A percentile compares a stretch with the other conserved stretches of the same genome.
These are phyloP conservation scores for Sebastes hubbsi DNA, from an alignment of 2,797 vertebrate species.

Conservation along the genomic window DNA sequence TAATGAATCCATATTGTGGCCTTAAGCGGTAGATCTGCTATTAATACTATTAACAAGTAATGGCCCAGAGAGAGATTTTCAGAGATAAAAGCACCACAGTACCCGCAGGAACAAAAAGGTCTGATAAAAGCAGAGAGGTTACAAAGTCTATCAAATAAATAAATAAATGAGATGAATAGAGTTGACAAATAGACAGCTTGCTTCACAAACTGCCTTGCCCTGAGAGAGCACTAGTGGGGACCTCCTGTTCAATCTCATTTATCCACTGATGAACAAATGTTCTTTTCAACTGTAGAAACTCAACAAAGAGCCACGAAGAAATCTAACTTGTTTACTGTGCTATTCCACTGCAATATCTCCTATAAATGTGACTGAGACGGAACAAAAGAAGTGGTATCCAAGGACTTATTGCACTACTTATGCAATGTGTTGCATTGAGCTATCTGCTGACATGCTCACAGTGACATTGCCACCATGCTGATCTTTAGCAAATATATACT, in stretches of 20 bases:
- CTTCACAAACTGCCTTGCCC: constrained; percentile 6
- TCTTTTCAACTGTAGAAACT: not conserved
- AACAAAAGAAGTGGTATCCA: not conserved
- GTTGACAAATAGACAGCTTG: constrained; percentile 13
- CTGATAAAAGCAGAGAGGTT: constrained; percentile 37
- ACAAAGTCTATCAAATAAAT: constrained; percentile 6
- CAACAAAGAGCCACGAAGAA: not conserved
- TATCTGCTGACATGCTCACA: not conserved
- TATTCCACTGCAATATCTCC: not conserved
- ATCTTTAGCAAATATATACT: not conserved
- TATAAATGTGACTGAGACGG: not conserved
- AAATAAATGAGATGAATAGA: constrained; percentile 21
- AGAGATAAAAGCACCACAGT: constrained; percentile 46
- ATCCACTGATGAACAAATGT: not conserved
- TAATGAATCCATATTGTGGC: constrained; percentile 73
- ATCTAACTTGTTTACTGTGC: not conserved
- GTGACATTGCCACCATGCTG: not conserved
- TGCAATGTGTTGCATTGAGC: not conserved
- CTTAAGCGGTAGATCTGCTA: constrained; percentile 65
- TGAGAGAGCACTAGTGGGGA: not conserved
- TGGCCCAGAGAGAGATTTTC: constrained; percentile 54
- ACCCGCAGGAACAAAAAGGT: constrained; percentile 42
- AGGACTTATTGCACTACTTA: too few relatives aligned
- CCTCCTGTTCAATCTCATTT: constrained; percentile 1
- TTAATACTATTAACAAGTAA: constrained; percentile 77